Percentiles rank a stretch among this genome's conserved stretches.
Evolutionary conservation across 2,888 invertebrate genomes (phyloP).

Genomic region (Ectemnius continuus): DNA sequence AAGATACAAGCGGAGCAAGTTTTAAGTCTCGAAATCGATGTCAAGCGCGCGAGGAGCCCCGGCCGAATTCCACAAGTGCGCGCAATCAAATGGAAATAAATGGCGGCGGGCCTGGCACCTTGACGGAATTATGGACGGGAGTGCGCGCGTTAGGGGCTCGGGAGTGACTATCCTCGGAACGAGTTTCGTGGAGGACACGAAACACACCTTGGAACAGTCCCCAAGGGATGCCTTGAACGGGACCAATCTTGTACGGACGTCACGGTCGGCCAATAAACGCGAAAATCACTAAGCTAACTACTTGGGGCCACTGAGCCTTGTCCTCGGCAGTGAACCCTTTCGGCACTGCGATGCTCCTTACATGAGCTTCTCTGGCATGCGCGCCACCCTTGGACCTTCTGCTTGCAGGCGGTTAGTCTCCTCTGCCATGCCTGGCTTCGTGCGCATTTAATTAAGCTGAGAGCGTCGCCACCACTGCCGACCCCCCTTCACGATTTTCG

Average conservation of each 20-base stretch:
- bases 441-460: constrained; percentile 72
- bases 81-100: constrained; percentile 37
- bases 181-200: constrained; percentile 58
- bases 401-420: constrained; percentile 45
- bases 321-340: constrained; percentile 63
- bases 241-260: constrained; percentile 74
- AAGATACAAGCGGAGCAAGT: background rate
- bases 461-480: constrained; percentile 59
- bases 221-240: constrained; percentile 66
- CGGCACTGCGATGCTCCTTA: constrained; percentile 59
- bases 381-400: constrained; percentile 41
- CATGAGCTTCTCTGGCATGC: constrained; percentile 33
- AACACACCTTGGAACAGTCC: constrained; percentile 70
- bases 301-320: constrained; percentile 64
- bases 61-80: background rate
- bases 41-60: background rate
- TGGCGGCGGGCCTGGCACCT: constrained; percentile 41
- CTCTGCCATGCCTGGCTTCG: constrained; percentile 34
- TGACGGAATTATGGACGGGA: constrained; percentile 57
- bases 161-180: constrained; percentile 42
- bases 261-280: constrained; percentile 74
- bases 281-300: constrained; percentile 76
- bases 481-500: constrained; percentile 53
- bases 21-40: constrained; percentile 1
- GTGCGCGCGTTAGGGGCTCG: constrained; percentile 50